Evolutionary conservation across 2,113 vertebrate genomes (phyloP), one percentile per base, ranked within the genome.

Genomic region (Tylochromis polylepis): DNA sequence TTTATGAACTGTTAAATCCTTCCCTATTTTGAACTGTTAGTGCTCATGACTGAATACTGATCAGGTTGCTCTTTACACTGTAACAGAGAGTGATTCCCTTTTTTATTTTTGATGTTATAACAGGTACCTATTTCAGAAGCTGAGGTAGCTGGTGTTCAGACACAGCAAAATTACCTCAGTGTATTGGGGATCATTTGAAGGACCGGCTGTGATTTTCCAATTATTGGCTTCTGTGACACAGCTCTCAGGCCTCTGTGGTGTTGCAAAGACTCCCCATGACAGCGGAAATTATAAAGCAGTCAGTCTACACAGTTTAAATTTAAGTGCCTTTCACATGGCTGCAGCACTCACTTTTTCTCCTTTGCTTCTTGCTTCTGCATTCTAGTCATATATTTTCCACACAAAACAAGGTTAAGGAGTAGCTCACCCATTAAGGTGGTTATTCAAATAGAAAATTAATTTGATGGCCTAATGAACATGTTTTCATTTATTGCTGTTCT

Each of bases 121-220:
- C 31, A 83, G 84, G 59, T 79, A 43, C 77, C 81, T 58, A 84
- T 94, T 87, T 88, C 65, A 89, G 72, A 85, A 82, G 86, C 79
- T 58, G 55, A 60, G 85, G 79, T 87, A 72, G 85, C 90, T 87
- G 85, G 58, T 93, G 82, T 90, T 89, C 88, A 94, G 84, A 90
- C 59, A 85, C 49, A 91, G 87, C 83, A 92, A 93, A 91, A 93
- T 90, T 87, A 89, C 91, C 89, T 91, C 60, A 41, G 88, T 89
- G 89, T 87, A 94, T 90, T 93, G 85, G 85, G 92, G 87, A 93
- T 95, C 86, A 92, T 94, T 92, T 93, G 84, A 85, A 91, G 89
- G 92, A 90, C 86, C 51, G 79, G 84, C 90, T 88, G 87, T 85
- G 88, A 91, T 95, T 96, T 95, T 95, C 87, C 91, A 94, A 91